Conservation (phyloP, 1,140 invertebrate genomes). For the Chionoecetes opilio region DNA sequence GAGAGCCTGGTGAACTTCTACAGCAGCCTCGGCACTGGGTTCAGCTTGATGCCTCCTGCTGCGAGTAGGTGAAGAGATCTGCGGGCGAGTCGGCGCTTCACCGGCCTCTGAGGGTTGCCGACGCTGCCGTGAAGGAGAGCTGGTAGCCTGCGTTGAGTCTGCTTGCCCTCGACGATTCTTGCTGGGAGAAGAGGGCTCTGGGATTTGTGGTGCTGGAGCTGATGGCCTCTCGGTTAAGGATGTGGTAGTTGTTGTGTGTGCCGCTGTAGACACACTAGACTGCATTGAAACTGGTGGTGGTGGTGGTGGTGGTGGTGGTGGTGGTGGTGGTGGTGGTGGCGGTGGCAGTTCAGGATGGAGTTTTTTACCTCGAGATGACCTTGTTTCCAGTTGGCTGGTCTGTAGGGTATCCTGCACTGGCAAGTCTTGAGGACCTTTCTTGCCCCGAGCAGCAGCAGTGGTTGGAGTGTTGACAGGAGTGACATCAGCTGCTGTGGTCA, state of each 20-base stretch:
- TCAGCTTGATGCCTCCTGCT: slow-evolving; percentile 43
- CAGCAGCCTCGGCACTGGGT: background rate
- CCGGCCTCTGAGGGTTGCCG: slow-evolving; percentile 44
- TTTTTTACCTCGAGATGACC: slow-evolving; percentile 51
- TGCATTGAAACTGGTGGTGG: background rate
- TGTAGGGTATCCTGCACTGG: background rate
- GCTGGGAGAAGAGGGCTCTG: slow-evolving; percentile 34
- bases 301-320: background rate
- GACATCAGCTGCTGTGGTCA: background rate
- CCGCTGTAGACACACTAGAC: background rate
- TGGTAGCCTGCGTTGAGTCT: slow-evolving; percentile 38
- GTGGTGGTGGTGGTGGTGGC: too few species aligned
- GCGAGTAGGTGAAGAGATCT: slow-evolving; percentile 44
- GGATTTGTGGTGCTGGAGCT: background rate
- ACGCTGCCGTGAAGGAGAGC: slow-evolving; percentile 53
- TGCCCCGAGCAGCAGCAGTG: slow-evolving; percentile 45
- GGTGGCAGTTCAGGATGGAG: background rate
- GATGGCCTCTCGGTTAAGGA: background rate
- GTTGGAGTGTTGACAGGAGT: slow-evolving; percentile 41
- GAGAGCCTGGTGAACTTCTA: background rate
- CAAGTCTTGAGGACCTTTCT: slow-evolving; percentile 41
- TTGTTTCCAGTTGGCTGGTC: background rate
- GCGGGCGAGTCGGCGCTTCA: background rate
- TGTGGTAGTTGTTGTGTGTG: background rate
- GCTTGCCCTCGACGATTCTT: slow-evolving; percentile 47